Evolutionary conservation across 92 coral and sea anemone genomes (phyloP), one percentile per base, ranked within the genome.

Genomic region (Heteractis magnifica): DNA sequence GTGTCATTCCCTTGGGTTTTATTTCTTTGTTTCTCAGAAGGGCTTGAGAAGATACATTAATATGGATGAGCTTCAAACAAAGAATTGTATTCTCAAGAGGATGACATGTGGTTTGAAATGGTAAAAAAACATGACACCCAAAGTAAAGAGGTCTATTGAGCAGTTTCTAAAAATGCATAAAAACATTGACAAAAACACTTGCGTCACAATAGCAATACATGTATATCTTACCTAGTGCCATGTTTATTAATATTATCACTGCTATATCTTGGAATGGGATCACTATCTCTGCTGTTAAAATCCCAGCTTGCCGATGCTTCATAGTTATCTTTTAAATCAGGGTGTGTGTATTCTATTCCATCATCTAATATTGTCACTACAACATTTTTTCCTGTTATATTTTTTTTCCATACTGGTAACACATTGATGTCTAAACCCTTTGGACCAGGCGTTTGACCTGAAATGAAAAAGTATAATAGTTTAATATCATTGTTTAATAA

Each of bases 331-430:
- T 84, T 79, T 82, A 97, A 87, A 84, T 97, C 99, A 44, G 98
- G 98, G 82, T 97, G 99, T 48, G 92, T 89, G 72, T 97, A 89
- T 78, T 97, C 99, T 80, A 97, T 94, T 10, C 99, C 99, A 79
- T 97, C 99, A 83, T 97, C 99, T 51, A 97, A 74, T 58, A 97
- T 97, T 19, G 99, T 94, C 49, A 97, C 99, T 6, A 97, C 98
- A 18, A 97, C 97, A 78, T 98, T 98, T 58, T 72, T 86, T 0
- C 99, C 99, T 12, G 99, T 94, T 51, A 97, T 94, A 50, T 89
- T 87, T 74, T 83, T 92, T 65, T 87, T 88, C 99, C 99, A 97
- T 0, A 97, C 99, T 55, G 99, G 99, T 49, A 83, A 81, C 44
- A 97, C 98, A 84, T 97, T 97, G 65, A 97, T 94, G 71, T 97